Conservation (phyloP, 2,113 vertebrate species). For the Gadus chalcogrammus region DNA sequence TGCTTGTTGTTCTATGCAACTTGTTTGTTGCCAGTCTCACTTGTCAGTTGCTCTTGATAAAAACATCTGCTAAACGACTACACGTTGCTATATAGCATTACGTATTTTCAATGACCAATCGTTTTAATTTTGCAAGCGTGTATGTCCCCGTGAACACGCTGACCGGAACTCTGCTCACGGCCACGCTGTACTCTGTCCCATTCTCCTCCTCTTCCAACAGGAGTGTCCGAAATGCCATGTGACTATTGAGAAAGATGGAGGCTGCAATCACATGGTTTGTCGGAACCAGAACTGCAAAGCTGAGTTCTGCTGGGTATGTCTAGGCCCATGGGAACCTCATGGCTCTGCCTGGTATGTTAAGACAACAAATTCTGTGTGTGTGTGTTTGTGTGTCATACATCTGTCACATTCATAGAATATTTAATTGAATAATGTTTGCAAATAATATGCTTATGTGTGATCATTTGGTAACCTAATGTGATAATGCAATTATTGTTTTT, state of each 20-base stretch:
- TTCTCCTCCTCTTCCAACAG: constrained; percentile 57
- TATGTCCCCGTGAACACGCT: no score
- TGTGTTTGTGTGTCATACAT: background rate
- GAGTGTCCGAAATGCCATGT: constrained; percentile 99
- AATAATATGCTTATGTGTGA: background rate
- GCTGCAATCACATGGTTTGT: constrained; percentile 99
- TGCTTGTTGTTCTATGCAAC: no score
- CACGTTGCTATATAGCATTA: no score
- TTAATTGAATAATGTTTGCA: background rate
- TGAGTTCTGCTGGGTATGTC: constrained; percentile 99
- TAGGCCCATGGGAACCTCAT: constrained; percentile 98
- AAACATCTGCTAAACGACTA: no score
- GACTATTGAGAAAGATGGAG: constrained; percentile 98
- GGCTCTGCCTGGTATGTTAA: constrained; percentile 93
- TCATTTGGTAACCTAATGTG: no score
- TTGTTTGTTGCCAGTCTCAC: no score
- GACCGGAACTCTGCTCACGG: no score
- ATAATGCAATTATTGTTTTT: background rate
- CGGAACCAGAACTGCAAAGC: constrained; percentile 99
- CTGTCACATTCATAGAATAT: background rate
- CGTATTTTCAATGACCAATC: no score
- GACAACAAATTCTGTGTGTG: background rate
- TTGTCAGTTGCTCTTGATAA: no score
- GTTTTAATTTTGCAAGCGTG: no score
- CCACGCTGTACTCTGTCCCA: background rate